These are phyloP conservation scores for Threskiornis aethiopicus DNA, from an alignment of 2,797 vertebrate species.

Conservation along the genomic window DNA sequence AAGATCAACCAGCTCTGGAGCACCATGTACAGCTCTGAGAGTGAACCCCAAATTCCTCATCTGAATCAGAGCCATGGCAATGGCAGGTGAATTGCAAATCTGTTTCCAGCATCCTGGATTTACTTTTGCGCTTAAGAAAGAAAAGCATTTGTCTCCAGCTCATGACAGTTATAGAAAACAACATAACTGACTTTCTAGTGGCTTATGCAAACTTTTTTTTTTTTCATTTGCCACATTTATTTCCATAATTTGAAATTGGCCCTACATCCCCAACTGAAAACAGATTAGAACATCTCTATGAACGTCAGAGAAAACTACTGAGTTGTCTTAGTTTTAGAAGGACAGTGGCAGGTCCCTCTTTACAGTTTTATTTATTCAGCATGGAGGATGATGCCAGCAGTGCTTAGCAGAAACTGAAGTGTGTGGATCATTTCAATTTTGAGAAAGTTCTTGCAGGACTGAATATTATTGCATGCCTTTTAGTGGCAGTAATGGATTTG, in stretches of 20 bases:
- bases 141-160: neutral
- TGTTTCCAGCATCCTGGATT: neutral
- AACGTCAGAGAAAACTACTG: neutral
- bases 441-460: neutral
- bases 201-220: neutral
- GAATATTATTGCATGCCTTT: neutral
- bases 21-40: neutral
- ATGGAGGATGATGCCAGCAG: neutral
- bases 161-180: neutral
- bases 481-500: neutral
- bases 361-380: neutral
- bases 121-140: neutral
- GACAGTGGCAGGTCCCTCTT: neutral
- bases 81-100: neutral
- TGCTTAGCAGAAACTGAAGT: neutral
- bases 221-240: neutral
- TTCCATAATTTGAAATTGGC: neutral
- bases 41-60: neutral
- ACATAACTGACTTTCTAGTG: neutral
- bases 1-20: neutral
- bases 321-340: neutral
- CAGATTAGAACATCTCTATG: neutral
- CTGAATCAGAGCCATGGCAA: neutral
- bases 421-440: neutral
- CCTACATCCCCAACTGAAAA: neutral